Conservation (phyloP, 2,797 vertebrate genomes). For the Tamandua tetradactyla region DNA sequence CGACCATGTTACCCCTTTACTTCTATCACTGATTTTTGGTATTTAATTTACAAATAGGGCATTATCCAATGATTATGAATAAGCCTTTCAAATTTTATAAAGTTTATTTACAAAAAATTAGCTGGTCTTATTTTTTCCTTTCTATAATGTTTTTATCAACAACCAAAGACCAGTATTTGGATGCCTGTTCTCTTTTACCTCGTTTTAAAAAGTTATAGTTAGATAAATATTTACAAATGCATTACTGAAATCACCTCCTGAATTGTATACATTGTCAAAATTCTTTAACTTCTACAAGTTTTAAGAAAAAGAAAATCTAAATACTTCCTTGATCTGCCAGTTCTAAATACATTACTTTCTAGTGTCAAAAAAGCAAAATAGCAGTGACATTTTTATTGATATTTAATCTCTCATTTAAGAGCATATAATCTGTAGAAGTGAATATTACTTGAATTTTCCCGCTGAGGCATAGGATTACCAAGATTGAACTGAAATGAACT, state of each 20-base stretch:
- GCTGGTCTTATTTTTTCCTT: not conserved
- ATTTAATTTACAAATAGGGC: not conserved
- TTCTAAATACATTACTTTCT: slow-evolving; percentile 57
- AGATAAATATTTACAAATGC: slow-evolving; percentile 22
- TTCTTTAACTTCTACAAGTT: slow-evolving; percentile 41
- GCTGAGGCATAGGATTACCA: slow-evolving; percentile 40
- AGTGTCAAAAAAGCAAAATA: slow-evolving; percentile 36
- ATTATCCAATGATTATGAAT: slow-evolving; percentile 36
- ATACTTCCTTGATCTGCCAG: not conserved
- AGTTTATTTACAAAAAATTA: slow-evolving; percentile 58
- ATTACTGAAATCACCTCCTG: not conserved
- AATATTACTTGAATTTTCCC: slow-evolving; percentile 50
- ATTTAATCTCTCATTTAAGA: slow-evolving; percentile 56
- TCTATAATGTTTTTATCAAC: not conserved
- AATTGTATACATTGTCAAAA: slow-evolving; percentile 42
- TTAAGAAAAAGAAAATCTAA: not conserved
- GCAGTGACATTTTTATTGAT: slow-evolving; percentile 50
- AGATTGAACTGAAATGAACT: slow-evolving; percentile 26
- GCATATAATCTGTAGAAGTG: slow-evolving; percentile 19
- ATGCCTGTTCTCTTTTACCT: not conserved
- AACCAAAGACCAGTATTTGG: not conserved
- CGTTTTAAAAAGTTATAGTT: slow-evolving; percentile 9
- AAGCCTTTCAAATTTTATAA: slow-evolving; percentile 47
- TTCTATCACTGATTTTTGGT: not conserved
- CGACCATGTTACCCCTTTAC: not conserved